phyloP scores from a whole-genome alignment of 2,113 vertebrate genomes.

The Poecile atricapillus region DNA sequence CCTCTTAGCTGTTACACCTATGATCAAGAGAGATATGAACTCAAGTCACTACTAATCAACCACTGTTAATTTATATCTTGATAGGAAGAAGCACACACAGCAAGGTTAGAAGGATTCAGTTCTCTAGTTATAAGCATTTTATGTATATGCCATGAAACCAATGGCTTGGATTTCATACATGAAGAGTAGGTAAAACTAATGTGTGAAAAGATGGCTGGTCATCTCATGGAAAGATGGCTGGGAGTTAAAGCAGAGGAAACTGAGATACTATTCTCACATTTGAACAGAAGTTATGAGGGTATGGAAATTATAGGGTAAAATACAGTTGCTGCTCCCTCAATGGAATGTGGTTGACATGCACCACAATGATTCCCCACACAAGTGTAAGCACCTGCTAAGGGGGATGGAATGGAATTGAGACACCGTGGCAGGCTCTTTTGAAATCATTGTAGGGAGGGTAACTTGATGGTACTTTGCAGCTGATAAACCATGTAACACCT shows the following conservation, averaged over 20 bases:
- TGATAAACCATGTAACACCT: fast-evolving
- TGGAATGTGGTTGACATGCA: background rate
- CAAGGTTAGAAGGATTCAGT: background rate
- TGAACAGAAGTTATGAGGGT: background rate
- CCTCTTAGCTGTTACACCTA: background rate
- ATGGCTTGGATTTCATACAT: background rate
- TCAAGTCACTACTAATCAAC: background rate
- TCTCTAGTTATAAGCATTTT: background rate
- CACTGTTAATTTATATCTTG: background rate
- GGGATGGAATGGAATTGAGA: background rate
- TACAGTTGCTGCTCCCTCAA: background rate
- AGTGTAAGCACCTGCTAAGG: background rate
- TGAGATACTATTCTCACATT: background rate
- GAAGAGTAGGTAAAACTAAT: background rate
- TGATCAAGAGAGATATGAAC: background rate
- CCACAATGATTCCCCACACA: background rate
- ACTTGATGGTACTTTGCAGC: background rate
- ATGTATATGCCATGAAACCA: background rate
- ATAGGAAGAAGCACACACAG: background rate
- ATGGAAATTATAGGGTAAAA: background rate
- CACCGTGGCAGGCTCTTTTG: background rate
- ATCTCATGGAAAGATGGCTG: background rate
- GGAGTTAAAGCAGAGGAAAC: background rate
- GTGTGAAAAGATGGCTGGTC: background rate
- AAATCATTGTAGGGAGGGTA: background rate